phyloP scores from a whole-genome alignment of 2,888 invertebrate species.

The Polyommatus iphigenia region DNA sequence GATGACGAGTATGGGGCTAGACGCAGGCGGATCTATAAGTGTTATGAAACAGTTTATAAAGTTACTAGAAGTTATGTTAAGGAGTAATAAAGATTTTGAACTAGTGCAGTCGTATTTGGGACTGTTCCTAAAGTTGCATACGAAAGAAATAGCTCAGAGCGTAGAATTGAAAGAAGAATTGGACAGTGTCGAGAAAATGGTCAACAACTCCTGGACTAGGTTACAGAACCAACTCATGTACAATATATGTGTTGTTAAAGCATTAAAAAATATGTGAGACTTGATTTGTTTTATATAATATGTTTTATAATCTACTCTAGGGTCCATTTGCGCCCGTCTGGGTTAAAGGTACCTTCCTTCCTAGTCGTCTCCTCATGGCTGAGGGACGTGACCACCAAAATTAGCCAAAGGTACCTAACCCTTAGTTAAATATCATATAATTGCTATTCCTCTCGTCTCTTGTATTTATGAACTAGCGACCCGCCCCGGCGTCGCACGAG shows the following conservation, averaged over 20 bases:
- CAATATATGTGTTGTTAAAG: conserved; percentile 87
- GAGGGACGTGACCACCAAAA: too few species aligned
- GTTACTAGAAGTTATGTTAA: conserved; percentile 85
- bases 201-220: conserved; percentile 82
- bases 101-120: conserved; percentile 93
- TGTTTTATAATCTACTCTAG: background rate
- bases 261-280: conserved; percentile 83
- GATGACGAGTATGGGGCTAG: conserved; percentile 88
- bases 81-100: conserved; percentile 91
- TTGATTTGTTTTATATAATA: conserved; percentile 36
- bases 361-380: too few species aligned
- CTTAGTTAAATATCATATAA: too few species aligned
- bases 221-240: conserved; percentile 86
- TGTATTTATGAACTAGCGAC: too few species aligned
- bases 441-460: too few species aligned
- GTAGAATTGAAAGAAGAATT: conserved; percentile 78
- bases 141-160: conserved; percentile 79
- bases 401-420: too few species aligned
- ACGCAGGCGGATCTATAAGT: conserved; percentile 84
- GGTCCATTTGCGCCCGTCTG: too few species aligned
- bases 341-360: too few species aligned
- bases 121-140: conserved; percentile 91
- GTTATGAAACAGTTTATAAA: conserved; percentile 89
- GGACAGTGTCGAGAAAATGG: conserved; percentile 78
- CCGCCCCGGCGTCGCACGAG: too few species aligned